Base-by-base conservation (phyloP, 1,140 invertebrate genomes). In the Zophobas morio region DNA sequence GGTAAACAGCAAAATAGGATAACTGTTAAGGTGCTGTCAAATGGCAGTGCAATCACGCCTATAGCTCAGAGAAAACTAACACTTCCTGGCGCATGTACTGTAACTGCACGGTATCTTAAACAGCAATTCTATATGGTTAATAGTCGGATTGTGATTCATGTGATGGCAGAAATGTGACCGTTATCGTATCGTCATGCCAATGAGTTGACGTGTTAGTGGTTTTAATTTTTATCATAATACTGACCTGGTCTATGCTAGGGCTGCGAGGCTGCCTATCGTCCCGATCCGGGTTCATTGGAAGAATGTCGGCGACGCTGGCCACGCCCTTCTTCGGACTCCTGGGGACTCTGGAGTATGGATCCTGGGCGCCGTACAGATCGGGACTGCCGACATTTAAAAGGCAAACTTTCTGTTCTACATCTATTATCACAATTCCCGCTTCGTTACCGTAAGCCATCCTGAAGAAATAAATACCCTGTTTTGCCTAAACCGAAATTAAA, bases 391-490 rank as follows among this genome's bases (percentile, higher is more conserved):
- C 89, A 87, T 96, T 97, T 79, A 97, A 89, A 79, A 99, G 90
- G 87, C 95, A 94, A 75, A 92, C 91, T 88, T 96, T 96, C 87
- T 98, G 96, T 84, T 97, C 90, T 87, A 96, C 94, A 89, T 99
- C 98, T 82, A 99, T 92, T 87, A 99, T 93, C 83, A 97, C 96
- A 83, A 99, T 88, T 79, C 97, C 97, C 80, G 93, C 93, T 88
- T 99, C 97, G 87, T 96, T 98, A 82, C 98, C 98, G 89, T 98
- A 99, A 79, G 97, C 95, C 91, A 99, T 91, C 85, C 97, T 98
- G 88, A 47, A 88, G 86, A 81, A 8, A 74, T 33, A 53, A 70
- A 70, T n/a, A 51, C 20, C 20, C 20, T 2, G 20, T 4, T 20
- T 2, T 51, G 49, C 6, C 42, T 20, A 20, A 46, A 46, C 42